Evolutionary conservation across 2,797 vertebrate genomes (phyloP).

Genomic region (Malacoraja senta): DNA sequence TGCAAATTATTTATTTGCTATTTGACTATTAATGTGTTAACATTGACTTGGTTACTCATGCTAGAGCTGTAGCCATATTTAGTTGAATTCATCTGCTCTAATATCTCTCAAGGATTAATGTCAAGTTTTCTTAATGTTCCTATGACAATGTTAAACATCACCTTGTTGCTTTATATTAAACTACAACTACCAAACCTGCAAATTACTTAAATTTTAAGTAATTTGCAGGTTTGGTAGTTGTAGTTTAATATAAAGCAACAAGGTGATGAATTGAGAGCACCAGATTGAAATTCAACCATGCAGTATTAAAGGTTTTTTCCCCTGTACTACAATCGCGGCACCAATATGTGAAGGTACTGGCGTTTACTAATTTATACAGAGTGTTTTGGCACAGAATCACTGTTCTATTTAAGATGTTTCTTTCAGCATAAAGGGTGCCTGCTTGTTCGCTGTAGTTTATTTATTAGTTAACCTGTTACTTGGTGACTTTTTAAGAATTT

Average conservation of each 20-base stretch:
- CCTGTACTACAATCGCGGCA: background rate
- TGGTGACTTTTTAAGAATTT: background rate
- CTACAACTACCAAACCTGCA: too few relatives aligned
- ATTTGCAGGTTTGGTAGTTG: background rate
- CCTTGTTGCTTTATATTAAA: too few relatives aligned
- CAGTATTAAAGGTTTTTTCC: background rate
- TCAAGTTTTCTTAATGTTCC: too few relatives aligned
- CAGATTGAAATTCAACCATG: background rate
- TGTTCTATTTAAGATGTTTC: background rate
- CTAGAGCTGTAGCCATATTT: background rate
- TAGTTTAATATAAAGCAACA: background rate
- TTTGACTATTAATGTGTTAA: too few relatives aligned
- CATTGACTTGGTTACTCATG: too few relatives aligned
- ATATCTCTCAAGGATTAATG: too few relatives aligned
- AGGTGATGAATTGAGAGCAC: background rate
- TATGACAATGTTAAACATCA: too few relatives aligned
- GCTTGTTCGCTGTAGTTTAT: background rate
- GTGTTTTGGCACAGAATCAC: background rate
- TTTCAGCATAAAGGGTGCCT: background rate
- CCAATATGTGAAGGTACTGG: background rate
- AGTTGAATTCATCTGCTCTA: background rate
- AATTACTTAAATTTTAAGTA: too few relatives aligned
- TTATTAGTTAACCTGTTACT: background rate
- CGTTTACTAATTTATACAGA: background rate
- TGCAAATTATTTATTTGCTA: too few relatives aligned